Evolutionary conservation across 2,888 invertebrate genomes (phyloP), one percentile per base, ranked within the genome.

Genomic region (Steromphala cineraria): DNA sequence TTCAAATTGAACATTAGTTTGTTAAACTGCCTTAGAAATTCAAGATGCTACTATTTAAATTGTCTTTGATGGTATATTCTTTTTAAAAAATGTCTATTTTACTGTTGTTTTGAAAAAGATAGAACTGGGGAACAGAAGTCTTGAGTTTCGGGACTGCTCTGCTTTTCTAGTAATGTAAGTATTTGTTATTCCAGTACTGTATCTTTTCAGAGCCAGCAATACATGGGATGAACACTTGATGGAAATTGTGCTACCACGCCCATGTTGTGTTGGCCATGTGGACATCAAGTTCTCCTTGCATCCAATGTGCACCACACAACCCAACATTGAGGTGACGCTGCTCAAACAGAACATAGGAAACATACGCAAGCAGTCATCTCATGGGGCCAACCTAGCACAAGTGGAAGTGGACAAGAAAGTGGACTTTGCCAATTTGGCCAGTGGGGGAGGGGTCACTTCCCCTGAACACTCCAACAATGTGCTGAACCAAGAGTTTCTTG

Each of bases 141-240:
- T 36, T 36, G 36, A 36, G 7, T 36, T 2, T 2, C 4, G 36
- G 7, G 7, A 36, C 7, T 2, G 7, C 36, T 36, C 4, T 36
- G 36, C 36, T 4, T 36, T 36, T 36, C 36, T 36, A 36, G 36
- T 36, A 4, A 36, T 36, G 7, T 36, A 36, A n/a, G 1, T 46
- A 46, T 10, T 46, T 46, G 10, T 10, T 10, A 46, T 5, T 10
- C 5, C 8, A 46, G 10, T 46, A 36, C 46, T 46, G 46, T 17
- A 36, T 36, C 10, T 71, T 71, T 75, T 75, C 75, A 76, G 76
- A n/a, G 19, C 53, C 90, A 95, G 95, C 77, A 95, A 96, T 28
- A 97, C 98, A 17, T 98, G 97, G 97, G 97, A 98, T 91, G 98
- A 98, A 91, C 98, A 98, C 90, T 95, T 98, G 36, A 96, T 98